Evolutionary conservation across 2,888 invertebrate species (phyloP).

Genomic region (Cosmia pyralina): DNA sequence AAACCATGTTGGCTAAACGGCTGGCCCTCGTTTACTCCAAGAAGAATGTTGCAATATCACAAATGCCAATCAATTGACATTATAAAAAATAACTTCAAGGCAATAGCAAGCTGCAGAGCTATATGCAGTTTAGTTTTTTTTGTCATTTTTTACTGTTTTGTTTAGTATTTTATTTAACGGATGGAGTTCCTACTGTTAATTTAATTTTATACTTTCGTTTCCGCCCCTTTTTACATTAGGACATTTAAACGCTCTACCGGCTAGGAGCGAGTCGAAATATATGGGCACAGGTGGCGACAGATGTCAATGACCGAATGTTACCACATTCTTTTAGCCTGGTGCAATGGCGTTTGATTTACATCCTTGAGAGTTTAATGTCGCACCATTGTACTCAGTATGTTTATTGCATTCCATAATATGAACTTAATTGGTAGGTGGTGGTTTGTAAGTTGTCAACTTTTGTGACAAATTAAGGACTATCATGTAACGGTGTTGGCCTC

Average conservation of each 20-base stretch:
- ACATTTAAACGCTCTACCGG: constrained; percentile 29
- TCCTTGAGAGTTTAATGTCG: background rate
- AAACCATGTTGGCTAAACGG: constrained; percentile 13
- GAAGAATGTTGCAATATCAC: constrained; percentile 34
- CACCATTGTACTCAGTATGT: background rate
- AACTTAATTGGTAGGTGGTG: background rate
- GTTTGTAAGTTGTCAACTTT: background rate
- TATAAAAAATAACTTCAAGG: constrained; percentile 43
- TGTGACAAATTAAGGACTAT: background rate
- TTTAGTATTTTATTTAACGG: constrained; percentile 4
- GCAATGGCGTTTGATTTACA: background rate
- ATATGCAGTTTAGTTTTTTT: constrained; percentile 7
- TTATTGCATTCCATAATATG: background rate
- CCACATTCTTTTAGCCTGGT: background rate
- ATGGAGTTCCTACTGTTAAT: constrained; percentile 20
- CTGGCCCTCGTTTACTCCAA: constrained; percentile 4
- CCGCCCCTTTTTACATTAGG: constrained; percentile 44
- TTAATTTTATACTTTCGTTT: constrained; percentile 36
- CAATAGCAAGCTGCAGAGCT: constrained; percentile 18
- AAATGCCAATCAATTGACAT: constrained; percentile 43
- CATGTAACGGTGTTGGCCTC: background rate
- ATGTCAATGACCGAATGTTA: constrained; percentile 41
- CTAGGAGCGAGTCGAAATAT: constrained; percentile 12
- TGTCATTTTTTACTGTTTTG: background rate
- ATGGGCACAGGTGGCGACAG: constrained; percentile 26